phyloP scores from a whole-genome alignment of 2,888 invertebrate species.

The Calephelis perditalis region DNA sequence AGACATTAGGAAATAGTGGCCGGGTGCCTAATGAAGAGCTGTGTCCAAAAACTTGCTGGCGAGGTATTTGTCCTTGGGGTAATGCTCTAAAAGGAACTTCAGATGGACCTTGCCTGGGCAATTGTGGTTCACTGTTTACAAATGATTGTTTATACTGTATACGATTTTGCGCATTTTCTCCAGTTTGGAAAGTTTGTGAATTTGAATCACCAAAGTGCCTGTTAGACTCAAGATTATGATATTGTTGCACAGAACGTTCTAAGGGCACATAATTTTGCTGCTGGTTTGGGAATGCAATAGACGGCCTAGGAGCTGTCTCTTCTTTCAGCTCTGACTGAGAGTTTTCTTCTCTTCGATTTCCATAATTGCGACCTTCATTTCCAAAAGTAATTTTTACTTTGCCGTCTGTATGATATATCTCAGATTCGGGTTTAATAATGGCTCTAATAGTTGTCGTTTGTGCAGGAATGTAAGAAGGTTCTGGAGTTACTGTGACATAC shows the following conservation, averaged over 20 bases:
- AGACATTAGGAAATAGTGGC: slow-evolving; percentile 48
- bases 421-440: slow-evolving; percentile 91
- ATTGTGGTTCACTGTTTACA: slow-evolving; percentile 59
- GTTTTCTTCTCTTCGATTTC: slow-evolving; percentile 53
- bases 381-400: slow-evolving; percentile 91
- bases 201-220: slow-evolving; percentile 39
- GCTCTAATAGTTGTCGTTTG: slow-evolving; percentile 89
- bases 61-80: slow-evolving; percentile 39
- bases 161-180: slow-evolving; percentile 60
- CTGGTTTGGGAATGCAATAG: slow-evolving; percentile 74
- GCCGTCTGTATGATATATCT: slow-evolving; percentile 87
- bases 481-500: slow-evolving; percentile 75
- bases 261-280: slow-evolving; percentile 45
- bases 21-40: slow-evolving; percentile 46
- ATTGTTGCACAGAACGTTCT: slow-evolving; percentile 51
- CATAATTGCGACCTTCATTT: slow-evolving; percentile 75
- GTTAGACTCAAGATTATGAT: slow-evolving; percentile 33
- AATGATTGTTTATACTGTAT: slow-evolving; percentile 69
- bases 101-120: slow-evolving; percentile 64
- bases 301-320: slow-evolving; percentile 82
- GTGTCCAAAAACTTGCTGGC: slow-evolving; percentile 55
- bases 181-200: slow-evolving; percentile 45
- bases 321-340: slow-evolving; percentile 65
- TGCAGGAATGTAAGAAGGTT: slow-evolving; percentile 70
- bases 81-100: slow-evolving; percentile 53